Conservation (phyloP, 2,888 invertebrate genomes). For the Drosophila nr. perissopoda region DNA sequence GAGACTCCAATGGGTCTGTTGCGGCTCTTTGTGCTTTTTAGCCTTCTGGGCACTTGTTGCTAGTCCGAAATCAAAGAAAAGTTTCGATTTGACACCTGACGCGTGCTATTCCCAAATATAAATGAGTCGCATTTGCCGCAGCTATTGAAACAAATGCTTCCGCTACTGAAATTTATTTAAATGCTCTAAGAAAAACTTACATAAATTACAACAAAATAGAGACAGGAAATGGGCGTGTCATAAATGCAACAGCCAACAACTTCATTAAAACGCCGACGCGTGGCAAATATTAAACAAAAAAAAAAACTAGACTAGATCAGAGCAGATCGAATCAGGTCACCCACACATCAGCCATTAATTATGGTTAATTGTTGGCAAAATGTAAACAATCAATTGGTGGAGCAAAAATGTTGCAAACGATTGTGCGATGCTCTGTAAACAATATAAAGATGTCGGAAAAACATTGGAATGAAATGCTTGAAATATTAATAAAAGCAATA, state of each 20-base stretch:
- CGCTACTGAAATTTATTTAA: constrained; percentile 60
- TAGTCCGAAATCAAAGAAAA: constrained; percentile 10
- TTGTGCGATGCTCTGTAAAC: background rate
- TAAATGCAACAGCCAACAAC: constrained; percentile 26
- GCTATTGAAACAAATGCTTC: constrained; percentile 61
- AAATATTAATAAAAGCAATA: background rate
- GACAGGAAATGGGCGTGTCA: constrained; percentile 70
- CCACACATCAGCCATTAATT: constrained; percentile 48
- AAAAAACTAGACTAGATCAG: constrained; percentile 38
- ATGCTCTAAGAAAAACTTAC: constrained; percentile 25
- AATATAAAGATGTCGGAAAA: background rate
- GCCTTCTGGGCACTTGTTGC: constrained; percentile 63
- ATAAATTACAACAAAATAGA: constrained; percentile 39
- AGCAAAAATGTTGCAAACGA: background rate
- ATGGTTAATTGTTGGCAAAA: constrained; percentile 51
- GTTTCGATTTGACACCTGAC: constrained; percentile 52
- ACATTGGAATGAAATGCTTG: background rate
- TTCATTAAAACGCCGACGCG: constrained; percentile 70
- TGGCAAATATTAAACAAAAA: constrained; percentile 26
- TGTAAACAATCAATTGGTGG: constrained; percentile 28
- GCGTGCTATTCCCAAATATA: constrained; percentile 41
- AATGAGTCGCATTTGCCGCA: constrained; percentile 26
- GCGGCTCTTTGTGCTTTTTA: constrained; percentile 5
- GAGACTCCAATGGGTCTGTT: constrained; percentile 39
- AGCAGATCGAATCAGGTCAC: constrained; percentile 43